Base-by-base conservation (phyloP, 2,888 invertebrate species). In the Embidobia sp. region DNA sequence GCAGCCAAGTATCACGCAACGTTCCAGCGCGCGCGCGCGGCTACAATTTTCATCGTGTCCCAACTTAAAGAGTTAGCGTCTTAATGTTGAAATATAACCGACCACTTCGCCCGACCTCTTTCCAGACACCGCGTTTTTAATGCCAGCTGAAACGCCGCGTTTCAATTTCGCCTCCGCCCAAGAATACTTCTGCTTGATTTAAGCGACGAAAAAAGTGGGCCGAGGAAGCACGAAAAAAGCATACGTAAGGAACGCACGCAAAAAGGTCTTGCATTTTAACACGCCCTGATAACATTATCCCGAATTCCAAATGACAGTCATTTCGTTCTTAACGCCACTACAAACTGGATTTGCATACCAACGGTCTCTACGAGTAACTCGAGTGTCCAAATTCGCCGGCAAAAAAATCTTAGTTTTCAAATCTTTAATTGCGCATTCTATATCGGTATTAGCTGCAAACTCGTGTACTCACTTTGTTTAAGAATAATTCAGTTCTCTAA, bases 1-100 rank as follows among this genome's bases (percentile, higher is more conserved):
- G 69, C 75, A 69, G 63, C 31, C 67, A 42, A 61, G 67, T 48
- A 61, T 63, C 70, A 66, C 74, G 73, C 73, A 66, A 73, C 53
- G 40, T 42, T 73, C 40, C 33, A 31, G 42, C 49, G 11, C 49
- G 40, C 16, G 26, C 4, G 46, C 7, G 46, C 46, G 59, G 11
- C 13, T 27, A 16, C 15, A 55, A 57, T 55, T 63, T 73, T 64
- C 72, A 40, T 33, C 29, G 15, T 27, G 61, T 55, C 49, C 46
- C 51, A 53, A 51, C 53, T 61, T 61, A 35, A 61, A 33, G 57
- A 57, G 55, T 59, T 51, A 49, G 29, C 40, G 69, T 48, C 59
- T 57, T 57, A 70, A 59, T 44, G 59, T 51, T 51, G 29, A 70
- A 70, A 44, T 59, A 31, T 35, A 44, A 26, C 42, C 40, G 8